phyloP scores from a whole-genome alignment of 2,113 vertebrate genomes.

The Herpetotheres cachinnans region DNA sequence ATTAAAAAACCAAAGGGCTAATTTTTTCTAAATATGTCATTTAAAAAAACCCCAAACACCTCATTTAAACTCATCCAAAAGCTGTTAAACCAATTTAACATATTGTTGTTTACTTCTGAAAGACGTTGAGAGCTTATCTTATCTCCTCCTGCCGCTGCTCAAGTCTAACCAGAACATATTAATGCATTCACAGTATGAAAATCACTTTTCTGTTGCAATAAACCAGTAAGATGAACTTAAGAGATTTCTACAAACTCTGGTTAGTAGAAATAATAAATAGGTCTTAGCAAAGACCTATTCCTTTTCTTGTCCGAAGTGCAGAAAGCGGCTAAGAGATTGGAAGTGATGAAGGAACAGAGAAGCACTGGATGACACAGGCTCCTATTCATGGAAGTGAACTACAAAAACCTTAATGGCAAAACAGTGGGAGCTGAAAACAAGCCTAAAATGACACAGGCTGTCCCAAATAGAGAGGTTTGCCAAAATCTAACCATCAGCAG shows the following conservation, averaged over 20 bases:
- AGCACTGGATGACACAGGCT: neutral
- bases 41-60: neutral
- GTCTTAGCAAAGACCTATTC: neutral
- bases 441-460: neutral
- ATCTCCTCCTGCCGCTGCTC: neutral
- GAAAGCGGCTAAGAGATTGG: neutral
- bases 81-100: constrained; percentile 41
- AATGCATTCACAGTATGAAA: neutral
- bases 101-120: constrained; percentile 18
- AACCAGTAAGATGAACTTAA: neutral
- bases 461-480: neutral
- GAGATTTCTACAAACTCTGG: neutral
- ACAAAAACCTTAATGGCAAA: neutral
- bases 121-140: constrained; percentile 6
- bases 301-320: neutral
- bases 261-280: too few species aligned
- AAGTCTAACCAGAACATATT: neutral
- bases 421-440: neutral
- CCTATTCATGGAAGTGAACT: neutral
- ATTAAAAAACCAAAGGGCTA: constrained; percentile 2
- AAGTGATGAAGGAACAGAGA: neutral
- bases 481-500: neutral
- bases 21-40: neutral
- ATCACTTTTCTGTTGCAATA: neutral
- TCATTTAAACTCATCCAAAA: constrained; percentile 22